Evolutionary conservation across 2,113 vertebrate genomes (phyloP), one percentile per base, ranked within the genome.

Genomic region (Apistogramma diplotaenia): DNA sequence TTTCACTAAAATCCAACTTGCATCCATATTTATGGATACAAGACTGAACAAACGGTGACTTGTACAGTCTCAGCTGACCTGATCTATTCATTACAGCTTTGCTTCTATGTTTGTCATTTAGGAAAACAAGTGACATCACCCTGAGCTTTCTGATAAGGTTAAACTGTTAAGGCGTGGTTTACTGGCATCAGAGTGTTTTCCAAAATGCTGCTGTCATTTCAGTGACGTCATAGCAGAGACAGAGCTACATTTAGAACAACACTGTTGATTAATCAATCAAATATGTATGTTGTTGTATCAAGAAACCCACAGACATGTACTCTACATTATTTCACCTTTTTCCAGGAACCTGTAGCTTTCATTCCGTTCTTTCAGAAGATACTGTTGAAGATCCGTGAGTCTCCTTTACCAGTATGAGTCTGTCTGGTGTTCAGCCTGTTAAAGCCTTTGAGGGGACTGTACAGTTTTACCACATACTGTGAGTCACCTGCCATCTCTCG

Each of bases 381-480:
- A n/a, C 62, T 70, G 43, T 29, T 70, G 43, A 18, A 70, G 6
- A 70, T 13, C 65, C 25, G 29, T 51, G 13, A 70, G n/a, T 70
- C 10, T n/a, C 10, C 4, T 31, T 6, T 70, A 70, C 10, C 65
- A n/a, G 18, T 51, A 27, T 31, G 79, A 74, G 58, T 53, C 31
- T 12, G 25, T 27, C 31, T 33, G 31, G 12, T 13, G 55, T 13
- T 81, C n/a, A 29, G 10, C 8, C 25, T 49, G 16, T 59, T 15
- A 1, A 46, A 35, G 65, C 6, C 19, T 55, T 59, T 53, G 25
- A 37, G 7, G 18, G 76, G 65, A 80, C 15, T 4, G 2, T 67
- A 79, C 76, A 51, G 67, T 72, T 82, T 75, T 35, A 75, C 53
- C 79, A 81, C 78, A 87, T 13, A 60, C 33, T 23, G 29, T 43